Base-by-base conservation (phyloP, 2,797 vertebrate species). In the Dendrocincla fuliginosa region DNA sequence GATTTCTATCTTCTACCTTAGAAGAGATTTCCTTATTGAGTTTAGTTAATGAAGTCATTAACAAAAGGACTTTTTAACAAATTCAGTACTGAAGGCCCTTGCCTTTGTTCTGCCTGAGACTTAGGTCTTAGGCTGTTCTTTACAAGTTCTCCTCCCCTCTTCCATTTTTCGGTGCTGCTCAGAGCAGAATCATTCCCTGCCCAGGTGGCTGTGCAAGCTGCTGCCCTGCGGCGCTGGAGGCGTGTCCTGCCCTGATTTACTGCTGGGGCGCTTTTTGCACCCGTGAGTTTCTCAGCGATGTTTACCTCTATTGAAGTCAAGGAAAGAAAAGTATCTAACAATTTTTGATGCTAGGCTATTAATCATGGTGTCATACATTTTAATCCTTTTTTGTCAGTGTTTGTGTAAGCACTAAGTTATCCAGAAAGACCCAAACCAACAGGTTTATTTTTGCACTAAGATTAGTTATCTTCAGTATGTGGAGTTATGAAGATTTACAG, bases 261-360 rank as follows among this genome's bases (percentile, higher is more conserved):
- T 53, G 64, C 35, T 0, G 0, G 33, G 22, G 3, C 8, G 41
- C 20, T 76, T 86, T 67, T 13, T 87, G 52, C 86, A 93, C 67
- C 70, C 84, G 88, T 28, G 68, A 60, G 28, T 32, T 93, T 41
- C 68, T 83, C 49, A 81, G 64, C 68, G 68, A 3, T 23, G n/a
- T 44, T 84, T 12, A 13, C 30, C 82, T 47, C 70, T 67, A 1
- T 10, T 85, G 77, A 92, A 92, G 65, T 68, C 0, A 0, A 73
- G 15, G 33, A 85, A 12, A 81, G 30, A 90, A 87, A 87, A 61
- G 22, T 57, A 4, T 41, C 46, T 49, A 53, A 41, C 47, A 74
- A 17, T 56, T 87, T 93, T 77, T 89, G 78, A 77, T 68, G 75
- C 84, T 79, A 74, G 52, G 22, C 39, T 75, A 15, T 93, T 92